phyloP scores from a whole-genome alignment of 1,140 invertebrate species.

The Pseudomyrmex concolor region DNA sequence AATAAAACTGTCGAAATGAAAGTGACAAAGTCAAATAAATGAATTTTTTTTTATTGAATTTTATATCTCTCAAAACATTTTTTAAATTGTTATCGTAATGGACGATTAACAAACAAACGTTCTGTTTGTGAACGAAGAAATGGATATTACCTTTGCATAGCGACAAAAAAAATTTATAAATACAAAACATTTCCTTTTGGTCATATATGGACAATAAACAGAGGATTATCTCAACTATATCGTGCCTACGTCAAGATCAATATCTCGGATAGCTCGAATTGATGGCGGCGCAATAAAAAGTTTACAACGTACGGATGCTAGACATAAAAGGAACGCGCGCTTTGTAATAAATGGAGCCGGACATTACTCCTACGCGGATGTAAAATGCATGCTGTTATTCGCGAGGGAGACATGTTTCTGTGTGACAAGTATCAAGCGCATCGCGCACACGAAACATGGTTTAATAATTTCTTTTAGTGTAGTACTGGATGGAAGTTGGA shows the following conservation, averaged over 20 bases:
- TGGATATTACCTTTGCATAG: no score
- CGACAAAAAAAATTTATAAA: conserved; percentile 19
- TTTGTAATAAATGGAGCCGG: conserved; percentile 21
- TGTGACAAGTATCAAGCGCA: conserved; percentile 15
- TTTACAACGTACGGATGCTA: conserved; percentile 10
- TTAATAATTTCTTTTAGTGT: conserved; percentile 1
- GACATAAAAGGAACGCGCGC: conserved; percentile 28
- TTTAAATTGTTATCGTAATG: no score
- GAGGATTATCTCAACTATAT: conserved; percentile 23
- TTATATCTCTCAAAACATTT: no score
- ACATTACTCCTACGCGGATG: conserved; percentile 22
- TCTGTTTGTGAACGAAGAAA: no score
- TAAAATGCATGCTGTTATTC: conserved; percentile 31
- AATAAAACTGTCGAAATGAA: no score
- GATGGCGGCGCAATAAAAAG: conserved; percentile 33
- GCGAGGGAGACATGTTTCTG: neutral
- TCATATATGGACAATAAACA: neutral
- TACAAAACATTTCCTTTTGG: neutral
- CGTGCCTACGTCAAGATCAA: conserved; percentile 26
- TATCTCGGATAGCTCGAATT: conserved; percentile 31
- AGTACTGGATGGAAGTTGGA: neutral
- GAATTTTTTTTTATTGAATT: no score
- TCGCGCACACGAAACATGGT: neutral
- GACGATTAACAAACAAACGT: no score
- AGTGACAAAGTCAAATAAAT: no score